Evolutionary conservation across 1,140 invertebrate genomes (phyloP), one percentile per base, ranked within the genome.

Genomic region (Heliconius eleuchia): DNA sequence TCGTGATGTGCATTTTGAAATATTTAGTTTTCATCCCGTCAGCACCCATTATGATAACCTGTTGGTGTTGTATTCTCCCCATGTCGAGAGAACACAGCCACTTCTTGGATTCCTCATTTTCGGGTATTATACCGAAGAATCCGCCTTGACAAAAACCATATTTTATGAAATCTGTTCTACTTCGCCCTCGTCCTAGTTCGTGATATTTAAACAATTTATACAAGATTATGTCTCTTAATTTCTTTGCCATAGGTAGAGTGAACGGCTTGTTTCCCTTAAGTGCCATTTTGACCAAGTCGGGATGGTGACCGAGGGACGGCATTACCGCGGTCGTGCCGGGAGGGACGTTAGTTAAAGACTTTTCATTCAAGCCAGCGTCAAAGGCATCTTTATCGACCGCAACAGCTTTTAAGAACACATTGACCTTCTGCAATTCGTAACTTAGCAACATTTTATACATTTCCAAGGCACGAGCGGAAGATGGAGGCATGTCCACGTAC

Each of bases 391-490:
- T 93, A 76, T 94, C 92, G 1, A 94, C 86, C 8, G 93, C 93
- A 6, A 87, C 84, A 0, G 91, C 86, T 84, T 90, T 93, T 2
- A 92, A 71, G 72, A 89, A 91, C 1, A 93, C 93, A 75, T 83
- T 90, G 7, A 94, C 93, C 83, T 94, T 91, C 42, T 91, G 90
- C 39, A 94, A 82, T 78, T 94, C 92, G 77, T 93, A 94, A 73
- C 91, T 93, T 9, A 94, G 79, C 79, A 81, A 79, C 88, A 91
- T 91, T 46, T 91, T 91, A 78, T 90, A 80, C 9, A 84, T 84
- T 57, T 91, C 89, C 1, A 94, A 77, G 6, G 87, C 85, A 4
- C 88, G 85, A 0, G 91, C 89, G 5, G 90, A 89, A 1, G 90
- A 87, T 11, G 91, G 91, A 1, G 91, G 92, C 84, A 94, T 91